Evolutionary conservation across 2,888 invertebrate species (phyloP).

Genomic region (Andrena fulva): DNA sequence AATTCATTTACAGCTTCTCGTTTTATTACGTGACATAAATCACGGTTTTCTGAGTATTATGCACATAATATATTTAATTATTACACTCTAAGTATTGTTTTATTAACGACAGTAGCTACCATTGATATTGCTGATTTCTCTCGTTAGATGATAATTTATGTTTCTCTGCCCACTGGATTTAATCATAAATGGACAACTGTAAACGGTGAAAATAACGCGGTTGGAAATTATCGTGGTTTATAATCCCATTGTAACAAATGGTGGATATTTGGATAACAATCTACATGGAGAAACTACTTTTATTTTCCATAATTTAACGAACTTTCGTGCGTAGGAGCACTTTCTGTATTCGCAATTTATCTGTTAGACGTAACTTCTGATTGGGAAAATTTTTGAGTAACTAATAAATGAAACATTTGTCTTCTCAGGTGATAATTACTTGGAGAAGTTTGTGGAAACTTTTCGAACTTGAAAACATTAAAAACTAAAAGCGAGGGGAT

Average conservation of each 20-base stretch:
- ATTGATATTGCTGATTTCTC: slow-evolving; percentile 8
- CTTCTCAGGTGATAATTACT: background rate
- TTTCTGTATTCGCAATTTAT: slow-evolving; percentile 7
- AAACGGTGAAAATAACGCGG: slow-evolving; percentile 36
- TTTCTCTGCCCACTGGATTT: background rate
- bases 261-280: background rate
- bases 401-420: background rate
- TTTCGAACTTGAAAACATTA: too few species aligned
- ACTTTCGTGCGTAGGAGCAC: background rate
- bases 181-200: background rate
- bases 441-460: background rate
- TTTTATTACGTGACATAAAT: background rate
- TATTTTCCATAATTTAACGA: slow-evolving; percentile 1
- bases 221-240: background rate
- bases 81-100: background rate
- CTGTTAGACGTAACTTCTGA: background rate
- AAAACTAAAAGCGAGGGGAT: too few species aligned
- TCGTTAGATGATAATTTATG: background rate
- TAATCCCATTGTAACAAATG: background rate
- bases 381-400: background rate
- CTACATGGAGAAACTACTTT: slow-evolving; percentile 10
- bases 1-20: background rate
- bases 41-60: background rate
- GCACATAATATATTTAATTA: too few species aligned
- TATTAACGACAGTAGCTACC: background rate